Conservation (phyloP, 1,140 invertebrate species). For the Physella acuta region DNA sequence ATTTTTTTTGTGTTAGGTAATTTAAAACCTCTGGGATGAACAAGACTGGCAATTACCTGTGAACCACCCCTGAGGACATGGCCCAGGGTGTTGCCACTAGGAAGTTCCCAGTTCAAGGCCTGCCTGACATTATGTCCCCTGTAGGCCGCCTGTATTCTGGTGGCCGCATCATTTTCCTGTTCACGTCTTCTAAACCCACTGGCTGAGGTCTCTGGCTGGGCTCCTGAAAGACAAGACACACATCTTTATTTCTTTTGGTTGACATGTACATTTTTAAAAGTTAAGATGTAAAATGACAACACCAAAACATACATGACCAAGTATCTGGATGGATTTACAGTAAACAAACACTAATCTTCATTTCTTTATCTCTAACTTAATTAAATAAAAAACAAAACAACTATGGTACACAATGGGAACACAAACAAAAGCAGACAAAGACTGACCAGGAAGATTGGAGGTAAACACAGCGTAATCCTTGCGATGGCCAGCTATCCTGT, state of each 20-base stretch:
- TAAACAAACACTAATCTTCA: too few relatives aligned
- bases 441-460: constrained; percentile 46
- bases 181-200: not conserved
- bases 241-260: too few relatives aligned
- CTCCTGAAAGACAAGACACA: too few relatives aligned
- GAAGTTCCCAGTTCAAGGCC: constrained; percentile 26
- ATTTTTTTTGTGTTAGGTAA: not conserved
- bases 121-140: constrained; percentile 43
- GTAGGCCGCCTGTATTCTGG: constrained; percentile 45
- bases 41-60: constrained; percentile 10
- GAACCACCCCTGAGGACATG: not conserved
- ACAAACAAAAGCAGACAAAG: too few relatives aligned
- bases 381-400: not conserved
- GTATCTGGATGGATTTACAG: too few relatives aligned
- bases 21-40: not conserved
- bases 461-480: constrained; percentile 44
- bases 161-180: constrained; percentile 36
- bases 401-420: not conserved
- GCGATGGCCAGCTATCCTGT: constrained; percentile 40
- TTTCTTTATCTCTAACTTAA: too few relatives aligned
- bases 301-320: too few relatives aligned
- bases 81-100: constrained; percentile 24
- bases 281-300: too few relatives aligned
- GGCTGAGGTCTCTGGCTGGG: too few relatives aligned
- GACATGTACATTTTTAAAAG: too few relatives aligned